These are phyloP conservation scores for Lasioglossum morio DNA, from an alignment of 2,888 invertebrate species.

Conservation along the genomic window DNA sequence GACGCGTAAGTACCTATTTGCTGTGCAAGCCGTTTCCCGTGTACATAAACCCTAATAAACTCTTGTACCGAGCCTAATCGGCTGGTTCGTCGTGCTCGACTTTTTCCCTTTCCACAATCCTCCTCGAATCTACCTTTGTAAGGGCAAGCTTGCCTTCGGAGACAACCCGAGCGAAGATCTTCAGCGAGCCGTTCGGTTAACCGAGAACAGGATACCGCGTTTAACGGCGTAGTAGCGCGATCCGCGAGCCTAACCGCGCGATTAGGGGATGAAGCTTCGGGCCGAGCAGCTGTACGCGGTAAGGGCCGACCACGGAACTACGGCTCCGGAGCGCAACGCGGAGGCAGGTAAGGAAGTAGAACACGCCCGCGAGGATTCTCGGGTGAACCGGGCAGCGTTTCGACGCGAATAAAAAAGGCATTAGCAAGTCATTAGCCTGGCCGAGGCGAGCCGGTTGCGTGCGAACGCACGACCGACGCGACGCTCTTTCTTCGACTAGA, in stretches of 20 bases:
- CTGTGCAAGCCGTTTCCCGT: conserved; percentile 79
- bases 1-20: conserved; percentile 72
- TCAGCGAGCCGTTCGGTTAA: conserved; percentile 67
- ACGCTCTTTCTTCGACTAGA: not conserved
- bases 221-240: conserved; percentile 73
- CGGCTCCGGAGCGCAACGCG: not conserved
- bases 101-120: not conserved
- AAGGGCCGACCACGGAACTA: conserved; percentile 11
- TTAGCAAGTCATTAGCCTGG: conserved; percentile 82
- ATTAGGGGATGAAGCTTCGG: conserved; percentile 63
- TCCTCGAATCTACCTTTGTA: no score
- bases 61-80: conserved; percentile 79
- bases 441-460: conserved; percentile 74
- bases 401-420: conserved; percentile 81
- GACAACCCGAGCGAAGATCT: no score
- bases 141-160: not conserved
- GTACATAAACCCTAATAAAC: conserved; percentile 81
- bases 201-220: conserved; percentile 71
- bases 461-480: conserved; percentile 68
- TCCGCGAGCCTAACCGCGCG: conserved; percentile 69
- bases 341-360: not conserved
- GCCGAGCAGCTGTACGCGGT: conserved; percentile 2
- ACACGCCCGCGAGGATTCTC: not conserved
- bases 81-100: conserved; percentile 23
- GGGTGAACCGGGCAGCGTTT: conserved; percentile 67